phyloP scores from a whole-genome alignment of 2,113 vertebrate genomes.

The Menidia beryllina region DNA sequence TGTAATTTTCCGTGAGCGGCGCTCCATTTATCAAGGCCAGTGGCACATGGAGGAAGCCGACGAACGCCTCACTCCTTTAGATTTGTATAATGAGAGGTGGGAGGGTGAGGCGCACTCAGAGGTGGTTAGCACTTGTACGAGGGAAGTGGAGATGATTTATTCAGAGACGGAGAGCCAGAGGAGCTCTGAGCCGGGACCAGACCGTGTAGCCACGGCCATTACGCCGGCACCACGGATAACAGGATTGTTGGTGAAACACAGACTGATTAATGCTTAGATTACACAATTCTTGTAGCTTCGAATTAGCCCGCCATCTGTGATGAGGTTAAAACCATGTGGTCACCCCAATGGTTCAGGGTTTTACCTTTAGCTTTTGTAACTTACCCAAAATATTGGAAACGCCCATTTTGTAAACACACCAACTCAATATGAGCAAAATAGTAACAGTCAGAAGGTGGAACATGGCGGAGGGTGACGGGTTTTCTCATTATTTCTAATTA shows the following conservation, averaged over 20 bases:
- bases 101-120: constrained; percentile 63
- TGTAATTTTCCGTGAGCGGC: constrained; percentile 79
- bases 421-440: no score
- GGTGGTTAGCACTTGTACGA: constrained; percentile 65
- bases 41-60: constrained; percentile 67
- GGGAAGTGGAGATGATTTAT: constrained; percentile 72
- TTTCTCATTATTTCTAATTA: neutral
- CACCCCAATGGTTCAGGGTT: neutral
- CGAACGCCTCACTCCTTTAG: constrained; percentile 70
- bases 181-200: constrained; percentile 64
- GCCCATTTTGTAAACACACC: neutral
- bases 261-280: constrained; percentile 48
- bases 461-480: no score
- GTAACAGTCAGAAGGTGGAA: neutral
- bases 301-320: constrained; percentile 15
- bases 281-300: constrained; percentile 10
- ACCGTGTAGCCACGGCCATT: constrained; percentile 45
- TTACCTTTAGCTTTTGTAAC: neutral
- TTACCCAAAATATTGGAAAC: neutral
- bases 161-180: constrained; percentile 57
- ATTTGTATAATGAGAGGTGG: constrained; percentile 76
- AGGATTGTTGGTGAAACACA: constrained; percentile 44
- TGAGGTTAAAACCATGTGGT: neutral
- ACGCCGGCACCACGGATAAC: constrained; percentile 41
- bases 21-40: constrained; percentile 77